phyloP scores from a whole-genome alignment of 2,113 vertebrate species.

The Nipponia nippon region DNA sequence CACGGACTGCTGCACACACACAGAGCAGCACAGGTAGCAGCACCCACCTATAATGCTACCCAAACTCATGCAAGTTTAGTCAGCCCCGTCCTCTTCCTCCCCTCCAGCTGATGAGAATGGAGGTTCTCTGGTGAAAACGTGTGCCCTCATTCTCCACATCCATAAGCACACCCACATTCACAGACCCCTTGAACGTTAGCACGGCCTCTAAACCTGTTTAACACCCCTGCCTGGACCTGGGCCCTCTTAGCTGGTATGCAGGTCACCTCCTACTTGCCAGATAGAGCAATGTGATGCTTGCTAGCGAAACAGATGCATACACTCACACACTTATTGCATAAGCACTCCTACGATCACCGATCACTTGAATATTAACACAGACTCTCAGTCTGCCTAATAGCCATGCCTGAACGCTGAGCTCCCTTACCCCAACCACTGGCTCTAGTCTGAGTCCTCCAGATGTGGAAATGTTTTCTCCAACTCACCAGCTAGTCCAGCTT shows the following conservation, averaged over 20 bases:
- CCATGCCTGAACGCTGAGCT: background rate
- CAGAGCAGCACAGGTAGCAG: fast-evolving
- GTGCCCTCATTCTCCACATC: background rate
- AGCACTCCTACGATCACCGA: background rate
- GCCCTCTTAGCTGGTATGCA: background rate
- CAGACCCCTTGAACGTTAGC: background rate
- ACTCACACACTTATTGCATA: background rate
- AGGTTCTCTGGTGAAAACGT: background rate
- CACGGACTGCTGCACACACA: background rate
- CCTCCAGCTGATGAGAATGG: background rate
- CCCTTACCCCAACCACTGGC: background rate
- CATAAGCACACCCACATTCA: background rate
- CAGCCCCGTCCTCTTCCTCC: background rate
- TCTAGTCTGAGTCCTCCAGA: background rate
- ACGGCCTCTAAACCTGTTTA: background rate
- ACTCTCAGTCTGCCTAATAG: background rate
- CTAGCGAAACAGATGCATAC: background rate
- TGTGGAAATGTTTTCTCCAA: background rate
- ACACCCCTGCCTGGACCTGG: background rate
- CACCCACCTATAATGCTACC: background rate
- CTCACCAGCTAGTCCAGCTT: background rate
- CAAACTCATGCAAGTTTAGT: background rate
- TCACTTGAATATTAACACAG: background rate
- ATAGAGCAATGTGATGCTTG: background rate
- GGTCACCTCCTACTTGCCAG: background rate